Percentiles rank a stretch among this genome's conserved stretches.
Conservation (phyloP, 2,113 vertebrate genomes). For the Galeopterus variegatus region DNA sequence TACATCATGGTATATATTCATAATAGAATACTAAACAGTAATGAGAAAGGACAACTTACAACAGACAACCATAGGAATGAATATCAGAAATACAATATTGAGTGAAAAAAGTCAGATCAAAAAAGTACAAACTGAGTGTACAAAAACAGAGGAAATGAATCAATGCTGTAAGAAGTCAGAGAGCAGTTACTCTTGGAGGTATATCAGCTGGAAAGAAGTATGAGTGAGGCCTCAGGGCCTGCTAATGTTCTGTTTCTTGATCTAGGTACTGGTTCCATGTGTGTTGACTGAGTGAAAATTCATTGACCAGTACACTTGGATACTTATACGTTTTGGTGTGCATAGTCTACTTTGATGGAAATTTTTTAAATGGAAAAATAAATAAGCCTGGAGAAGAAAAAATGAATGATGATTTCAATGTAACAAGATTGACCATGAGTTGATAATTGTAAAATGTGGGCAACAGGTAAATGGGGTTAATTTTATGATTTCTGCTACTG, state of each 20-base stretch:
- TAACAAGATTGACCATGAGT: neutral
- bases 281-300: constrained; percentile 20
- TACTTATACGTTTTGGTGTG: neutral
- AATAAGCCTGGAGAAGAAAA: neutral
- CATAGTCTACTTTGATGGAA: neutral
- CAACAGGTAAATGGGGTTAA: neutral
- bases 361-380: neutral
- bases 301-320: neutral
- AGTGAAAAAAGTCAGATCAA: neutral
- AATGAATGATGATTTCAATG: neutral
- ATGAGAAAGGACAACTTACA: neutral
- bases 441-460: neutral
- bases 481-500: neutral
- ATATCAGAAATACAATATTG: constrained; percentile 4
- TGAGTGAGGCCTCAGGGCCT: neutral
- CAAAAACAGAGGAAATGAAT: neutral
- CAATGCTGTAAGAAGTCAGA: neutral
- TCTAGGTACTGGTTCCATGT: neutral
- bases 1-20: neutral
- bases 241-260: neutral
- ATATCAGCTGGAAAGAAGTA: neutral
- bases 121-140: neutral
- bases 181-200: neutral
- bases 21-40: neutral
- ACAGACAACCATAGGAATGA: neutral